phyloP scores from a whole-genome alignment of 2,888 invertebrate genomes.

The Mamestra brassicae region DNA sequence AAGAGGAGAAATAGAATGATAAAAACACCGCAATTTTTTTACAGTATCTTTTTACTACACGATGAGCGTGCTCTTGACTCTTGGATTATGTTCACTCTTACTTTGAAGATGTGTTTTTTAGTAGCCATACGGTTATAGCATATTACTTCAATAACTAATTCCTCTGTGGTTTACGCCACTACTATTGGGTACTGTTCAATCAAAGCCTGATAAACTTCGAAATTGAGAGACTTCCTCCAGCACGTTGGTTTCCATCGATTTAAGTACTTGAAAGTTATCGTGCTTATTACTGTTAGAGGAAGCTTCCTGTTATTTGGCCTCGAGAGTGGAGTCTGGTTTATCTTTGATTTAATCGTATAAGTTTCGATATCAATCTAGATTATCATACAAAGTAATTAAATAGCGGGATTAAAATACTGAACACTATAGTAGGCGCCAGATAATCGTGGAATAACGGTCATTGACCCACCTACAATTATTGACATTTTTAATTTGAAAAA shows the following conservation, averaged over 20 bases:
- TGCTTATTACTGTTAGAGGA: background rate
- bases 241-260: slow-evolving; percentile 21
- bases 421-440: no score
- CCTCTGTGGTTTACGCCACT: slow-evolving; percentile 22
- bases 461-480: no score
- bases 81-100: background rate
- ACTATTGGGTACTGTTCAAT: slow-evolving; percentile 37
- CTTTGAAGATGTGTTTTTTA: background rate
- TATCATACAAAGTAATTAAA: background rate
- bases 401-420: no score
- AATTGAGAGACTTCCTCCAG: slow-evolving; percentile 43
- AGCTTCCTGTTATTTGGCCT: background rate
- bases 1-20: background rate
- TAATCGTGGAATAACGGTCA: no score
- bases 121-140: background rate
- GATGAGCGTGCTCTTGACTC: background rate
- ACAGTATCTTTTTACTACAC: background rate
- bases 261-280: slow-evolving; percentile 14
- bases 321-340: background rate
- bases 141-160: background rate
- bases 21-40: no score
- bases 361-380: background rate
- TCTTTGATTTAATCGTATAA: background rate
- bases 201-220: slow-evolving; percentile 48
- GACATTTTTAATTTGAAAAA: no score